Evolutionary conservation across 2,888 invertebrate genomes (phyloP), one percentile per base, ranked within the genome.

Genomic region (Lordiphosa fenestrarum): DNA sequence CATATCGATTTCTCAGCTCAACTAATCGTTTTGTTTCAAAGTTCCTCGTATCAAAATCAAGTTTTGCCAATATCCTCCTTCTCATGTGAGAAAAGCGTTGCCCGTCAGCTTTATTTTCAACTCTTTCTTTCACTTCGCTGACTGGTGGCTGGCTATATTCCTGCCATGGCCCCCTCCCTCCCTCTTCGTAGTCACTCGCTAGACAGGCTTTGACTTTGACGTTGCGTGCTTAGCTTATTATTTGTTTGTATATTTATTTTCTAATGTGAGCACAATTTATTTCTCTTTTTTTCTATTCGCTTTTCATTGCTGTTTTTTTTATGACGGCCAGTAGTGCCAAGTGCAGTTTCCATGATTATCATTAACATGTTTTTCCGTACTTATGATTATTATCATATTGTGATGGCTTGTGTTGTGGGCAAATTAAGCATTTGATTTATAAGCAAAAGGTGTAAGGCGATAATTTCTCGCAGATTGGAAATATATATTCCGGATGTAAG

Each of bases 291-390:
- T 50, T 53, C 1, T 25, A 4, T 42, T 60, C 50, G 64, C 62
- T 59, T 62, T 53, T 50, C 68, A 70, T 60, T 62, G 42, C 48
- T 49, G 53, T 19, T 19, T 19, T 38, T 52, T 53, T 60, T 54
- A 65, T 69, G 80, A 58, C 71, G 71, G 73, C 48, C 71, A 81
- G 64, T 73, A 72, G 77, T 73, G 69, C 66, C 77, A 76, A 73
- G 82, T 73, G 65, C 73, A 69, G 33, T 48, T 49, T 38, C 39
- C 37, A 55, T 42, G 55, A 55, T 51, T 30, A 33, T 21, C 51
- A 46, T 55, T 55, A 42, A 33, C 55, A 42, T 51, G 44, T n/a
- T 44, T 44, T 44, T 44, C 30, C 13, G 25, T 6, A 44, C 13
- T 23, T 23, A 23, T 23, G 44, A 55, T 55, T 51, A 37, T 55